A percentile compares a stretch with the other conserved stretches of the same genome.
Evolutionary conservation across 2,797 vertebrate species (phyloP).

Genomic region (Tolypeutes matacus): DNA sequence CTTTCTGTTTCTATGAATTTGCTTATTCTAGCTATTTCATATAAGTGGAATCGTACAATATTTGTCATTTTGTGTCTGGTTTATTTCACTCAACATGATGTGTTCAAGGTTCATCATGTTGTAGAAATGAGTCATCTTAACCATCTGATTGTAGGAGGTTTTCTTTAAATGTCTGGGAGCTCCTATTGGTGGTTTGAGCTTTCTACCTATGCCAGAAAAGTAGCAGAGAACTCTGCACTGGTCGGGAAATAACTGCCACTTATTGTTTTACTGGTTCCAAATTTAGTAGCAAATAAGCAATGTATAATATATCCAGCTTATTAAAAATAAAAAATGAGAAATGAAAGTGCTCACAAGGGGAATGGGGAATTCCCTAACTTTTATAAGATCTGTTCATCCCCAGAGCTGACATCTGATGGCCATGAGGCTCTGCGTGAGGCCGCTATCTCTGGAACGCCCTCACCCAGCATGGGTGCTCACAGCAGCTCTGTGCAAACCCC

Average conservation of each 20-base stretch:
- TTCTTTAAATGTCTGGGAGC: too few species aligned
- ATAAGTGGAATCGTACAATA: too few species aligned
- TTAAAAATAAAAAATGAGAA: slow-evolving; percentile 85
- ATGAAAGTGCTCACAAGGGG: slow-evolving; percentile 67
- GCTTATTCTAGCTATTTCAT: too few species aligned
- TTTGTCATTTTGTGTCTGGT: too few species aligned
- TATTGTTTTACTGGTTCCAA: slow-evolving; percentile 80
- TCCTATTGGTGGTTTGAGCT: background rate
- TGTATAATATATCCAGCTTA: slow-evolving; percentile 77
- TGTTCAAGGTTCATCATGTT: too few species aligned
- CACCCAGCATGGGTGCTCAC: fast-evolving
- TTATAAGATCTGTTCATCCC: background rate
- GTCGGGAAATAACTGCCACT: slow-evolving; percentile 78
- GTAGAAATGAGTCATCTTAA: background rate
- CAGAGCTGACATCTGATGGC: slow-evolving; percentile 48
- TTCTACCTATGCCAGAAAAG: background rate
- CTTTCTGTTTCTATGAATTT: too few species aligned
- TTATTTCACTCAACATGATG: too few species aligned
- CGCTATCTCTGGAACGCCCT: background rate
- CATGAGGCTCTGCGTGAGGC: background rate
- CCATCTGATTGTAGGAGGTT: background rate
- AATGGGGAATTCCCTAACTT: slow-evolving; percentile 59
- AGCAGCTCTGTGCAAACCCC: background rate
- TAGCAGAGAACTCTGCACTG: background rate
- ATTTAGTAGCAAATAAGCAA: slow-evolving; percentile 84